Conservation (phyloP, 2,888 invertebrate genomes). For the Belgica antarctica region DNA sequence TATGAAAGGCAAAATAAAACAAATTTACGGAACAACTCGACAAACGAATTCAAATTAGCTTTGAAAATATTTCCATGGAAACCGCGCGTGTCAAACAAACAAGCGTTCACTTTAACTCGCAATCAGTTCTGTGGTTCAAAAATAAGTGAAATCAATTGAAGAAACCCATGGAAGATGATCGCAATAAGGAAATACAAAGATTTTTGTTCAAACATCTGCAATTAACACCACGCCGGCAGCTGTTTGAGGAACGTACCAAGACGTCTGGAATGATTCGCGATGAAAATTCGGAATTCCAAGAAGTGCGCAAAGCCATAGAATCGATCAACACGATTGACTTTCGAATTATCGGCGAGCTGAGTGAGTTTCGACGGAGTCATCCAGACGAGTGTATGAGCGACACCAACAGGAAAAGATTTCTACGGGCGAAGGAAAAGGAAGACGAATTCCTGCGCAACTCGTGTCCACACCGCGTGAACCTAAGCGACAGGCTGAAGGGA, state of each 20-base stretch:
- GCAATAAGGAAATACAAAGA: not conserved
- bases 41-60: too few relatives aligned
- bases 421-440: not conserved
- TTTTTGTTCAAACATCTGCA: not conserved
- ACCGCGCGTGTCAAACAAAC: too few relatives aligned
- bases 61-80: conserved; percentile 1
- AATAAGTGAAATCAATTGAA: too few relatives aligned
- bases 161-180: not conserved
- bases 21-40: too few relatives aligned
- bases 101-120: too few relatives aligned
- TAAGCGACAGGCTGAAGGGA: too few relatives aligned
- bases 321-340: not conserved
- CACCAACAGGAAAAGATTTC: not conserved
- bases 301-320: not conserved
- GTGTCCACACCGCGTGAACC: too few relatives aligned
- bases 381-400: not conserved
- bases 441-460: not conserved
- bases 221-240: conserved; percentile 13
- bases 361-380: not conserved
- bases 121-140: too few relatives aligned
- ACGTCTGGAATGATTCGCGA: not conserved
- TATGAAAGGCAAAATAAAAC: too few relatives aligned
- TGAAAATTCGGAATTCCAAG: not conserved
- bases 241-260: not conserved
- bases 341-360: not conserved